Evolutionary conservation across 2,113 vertebrate genomes (phyloP), one percentile per base, ranked within the genome.

Genomic region (Syngnathus typhle): DNA sequence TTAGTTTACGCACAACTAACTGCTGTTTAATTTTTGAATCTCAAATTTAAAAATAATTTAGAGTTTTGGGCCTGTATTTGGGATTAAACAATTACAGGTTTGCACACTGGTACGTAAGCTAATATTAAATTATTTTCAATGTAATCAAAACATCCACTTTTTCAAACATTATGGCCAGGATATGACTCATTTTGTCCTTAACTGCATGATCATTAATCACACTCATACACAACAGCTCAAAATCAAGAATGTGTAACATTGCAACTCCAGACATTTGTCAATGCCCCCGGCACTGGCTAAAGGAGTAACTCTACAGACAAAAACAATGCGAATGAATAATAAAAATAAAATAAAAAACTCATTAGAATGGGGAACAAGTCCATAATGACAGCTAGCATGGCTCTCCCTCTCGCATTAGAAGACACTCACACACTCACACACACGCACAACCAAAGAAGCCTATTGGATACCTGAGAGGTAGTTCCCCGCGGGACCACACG

Each of bases 381-480:
- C 82, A 79, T 36, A 36, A 36, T 76, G 79, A 79, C 74, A 82
- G 83, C 78, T 69, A 87, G 83, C 82, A 80, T 81, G 71, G 78
- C 83, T 87, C 83, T 85, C 64, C 73, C 81, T 67, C 74, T 80
- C 76, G 77, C 15, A 6, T 15, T 8, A 58, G 27, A 58, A 15
- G 27, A 58, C 13, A 58, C 5, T 16, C 15, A 6, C 44, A 85
- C 78, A 84, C 41, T 12, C 41, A 3, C 41, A 12, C 41, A 43
- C 41, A 12, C 41, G 1, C 41, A 0, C 41, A 12, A 9, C 2
- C 41, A 12, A 84, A 86, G 79, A 89, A 84, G 84, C 84, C 83
- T 79, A 82, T 80, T 87, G 83, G 77, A 90, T 88, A 88, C 88
- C 88, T 90, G 88, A 90, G 88, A 90, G 87, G 88, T 88, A 88